Percentiles rank a stretch among this genome's conserved stretches.
phyloP scores from a whole-genome alignment of 2,797 vertebrate genomes.

The Leptodactylus fallax region DNA sequence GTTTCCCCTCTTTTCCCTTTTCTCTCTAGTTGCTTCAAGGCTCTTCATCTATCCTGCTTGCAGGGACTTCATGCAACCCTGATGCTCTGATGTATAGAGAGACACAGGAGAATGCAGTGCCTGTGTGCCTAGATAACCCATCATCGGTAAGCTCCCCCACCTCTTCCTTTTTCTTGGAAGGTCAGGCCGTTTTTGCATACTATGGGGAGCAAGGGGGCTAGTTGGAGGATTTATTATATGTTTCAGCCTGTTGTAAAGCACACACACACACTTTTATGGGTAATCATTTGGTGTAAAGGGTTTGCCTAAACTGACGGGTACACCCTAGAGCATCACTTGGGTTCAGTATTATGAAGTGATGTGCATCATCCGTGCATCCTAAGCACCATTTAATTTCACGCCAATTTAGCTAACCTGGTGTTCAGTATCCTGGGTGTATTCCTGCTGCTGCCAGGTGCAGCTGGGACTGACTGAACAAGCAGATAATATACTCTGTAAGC shows the following conservation, averaged over 20 bases:
- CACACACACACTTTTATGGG: neutral
- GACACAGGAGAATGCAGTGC: constrained; percentile 57
- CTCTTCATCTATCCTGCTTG: constrained; percentile 58
- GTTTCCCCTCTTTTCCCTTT: constrained; percentile 32
- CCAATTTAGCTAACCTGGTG: constrained; percentile 42
- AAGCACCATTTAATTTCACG: constrained; percentile 48
- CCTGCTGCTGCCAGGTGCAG: constrained; percentile 36
- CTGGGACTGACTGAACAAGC: neutral
- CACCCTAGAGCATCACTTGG: constrained; percentile 23
- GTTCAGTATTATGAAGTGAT: neutral
- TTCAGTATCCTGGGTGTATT: constrained; percentile 35
- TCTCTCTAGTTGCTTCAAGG: constrained; percentile 59
- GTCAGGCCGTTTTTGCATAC: neutral
- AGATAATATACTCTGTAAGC: constrained; percentile 6
- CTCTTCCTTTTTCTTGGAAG: neutral
- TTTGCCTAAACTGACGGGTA: constrained; percentile 30
- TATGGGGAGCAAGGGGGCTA: neutral
- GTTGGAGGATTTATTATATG: neutral
- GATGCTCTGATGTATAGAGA: constrained; percentile 62
- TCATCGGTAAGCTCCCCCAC: constrained; percentile 63
- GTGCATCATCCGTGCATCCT: constrained; percentile 15
- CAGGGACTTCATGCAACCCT: constrained; percentile 54
- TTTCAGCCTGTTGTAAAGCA: neutral
- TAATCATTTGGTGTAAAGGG: constrained; percentile 14
- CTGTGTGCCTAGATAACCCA: constrained; percentile 60